Evolutionary conservation across 2,113 vertebrate genomes (phyloP), one percentile per base, ranked within the genome.

Genomic region (Hucho hucho): DNA sequence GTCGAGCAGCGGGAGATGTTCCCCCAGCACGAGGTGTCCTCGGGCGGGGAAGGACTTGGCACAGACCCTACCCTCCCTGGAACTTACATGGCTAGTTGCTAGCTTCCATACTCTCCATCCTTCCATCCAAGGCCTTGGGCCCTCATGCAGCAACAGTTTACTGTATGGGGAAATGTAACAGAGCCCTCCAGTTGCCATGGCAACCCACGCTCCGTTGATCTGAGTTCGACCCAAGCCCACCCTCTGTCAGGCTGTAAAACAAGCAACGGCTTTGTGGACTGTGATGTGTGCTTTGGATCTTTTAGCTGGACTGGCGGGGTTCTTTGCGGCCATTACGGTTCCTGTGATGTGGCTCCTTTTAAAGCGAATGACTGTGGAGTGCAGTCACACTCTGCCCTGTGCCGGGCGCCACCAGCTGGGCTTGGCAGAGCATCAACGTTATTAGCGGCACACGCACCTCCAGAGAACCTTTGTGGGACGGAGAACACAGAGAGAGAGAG

Each of bases 381-480:
- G 90, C 89, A 88, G 89, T 90, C 89, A 91, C 88, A 87, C 81
- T 80, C 74, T 87, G 88, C 89, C 90, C 90, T 89, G 86, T 91
- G 88, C 88, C 69, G 88, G 84, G 70, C 86, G 86, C 80, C 89
- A 86, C 89, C 90, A 90, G 88, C 90, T 91, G 90, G 89, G 85
- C 88, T 84, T 90, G 90, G 90, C 89, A 82, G 86, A 76, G 82
- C 84, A 77, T 89, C 88, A 89, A 87, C 87, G 82, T 88, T 90
- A 89, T 91, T 89, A 89, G 88, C 87, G 72, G 64, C 77, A 79
- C 83, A 85, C 82, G 80, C 79, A 78, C 28, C 14, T 77, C 77
- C 79, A 87, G 75, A 85, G 89, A 89, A 86, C 79, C 77, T 79
- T 87, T 49, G 47, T 49, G 47, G 16, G 85, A 86, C 82, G 86